phyloP scores from a whole-genome alignment of 2,888 invertebrate genomes.

The Chalcis sispes region DNA sequence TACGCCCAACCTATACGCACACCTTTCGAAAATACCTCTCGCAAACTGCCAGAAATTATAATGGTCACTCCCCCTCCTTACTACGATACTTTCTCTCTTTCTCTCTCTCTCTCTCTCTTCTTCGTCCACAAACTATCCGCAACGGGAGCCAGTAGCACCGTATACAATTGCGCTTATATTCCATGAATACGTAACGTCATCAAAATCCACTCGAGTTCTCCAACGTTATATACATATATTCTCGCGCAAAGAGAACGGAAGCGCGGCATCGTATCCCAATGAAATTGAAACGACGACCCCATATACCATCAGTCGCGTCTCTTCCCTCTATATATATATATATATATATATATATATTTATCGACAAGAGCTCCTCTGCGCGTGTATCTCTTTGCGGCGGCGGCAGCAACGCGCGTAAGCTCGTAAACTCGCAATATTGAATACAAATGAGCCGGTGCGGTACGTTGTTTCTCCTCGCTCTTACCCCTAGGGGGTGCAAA shows the following conservation, averaged over 20 bases:
- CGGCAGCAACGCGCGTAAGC: conserved; percentile 74
- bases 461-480: too few species aligned
- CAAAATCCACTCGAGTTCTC: conserved; percentile 72
- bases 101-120: not conserved
- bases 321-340: too few species aligned
- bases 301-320: conserved; percentile 49
- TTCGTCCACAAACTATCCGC: not conserved
- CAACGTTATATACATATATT: too few species aligned
- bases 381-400: conserved; percentile 46
- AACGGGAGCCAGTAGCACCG: conserved; percentile 4
- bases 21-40: too few species aligned
- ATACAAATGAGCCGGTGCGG: conserved; percentile 73
- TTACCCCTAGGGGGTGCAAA: conserved; percentile 10
- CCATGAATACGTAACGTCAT: conserved; percentile 74
- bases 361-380: conserved; percentile 7
- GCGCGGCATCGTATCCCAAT: conserved; percentile 57
- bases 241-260: too few species aligned
- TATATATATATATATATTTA: too few species aligned
- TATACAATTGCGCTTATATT: conserved; percentile 57
- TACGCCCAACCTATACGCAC: not conserved
- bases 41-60: conserved; percentile 30
- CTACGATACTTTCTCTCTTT: not conserved
- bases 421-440: conserved; percentile 76
- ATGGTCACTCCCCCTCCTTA: not conserved
- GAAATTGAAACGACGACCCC: conserved; percentile 71